Percentiles rank a stretch among this genome's conserved stretches.
phyloP scores from a whole-genome alignment of 2,797 vertebrate species.

The Threskiornis aethiopicus region DNA sequence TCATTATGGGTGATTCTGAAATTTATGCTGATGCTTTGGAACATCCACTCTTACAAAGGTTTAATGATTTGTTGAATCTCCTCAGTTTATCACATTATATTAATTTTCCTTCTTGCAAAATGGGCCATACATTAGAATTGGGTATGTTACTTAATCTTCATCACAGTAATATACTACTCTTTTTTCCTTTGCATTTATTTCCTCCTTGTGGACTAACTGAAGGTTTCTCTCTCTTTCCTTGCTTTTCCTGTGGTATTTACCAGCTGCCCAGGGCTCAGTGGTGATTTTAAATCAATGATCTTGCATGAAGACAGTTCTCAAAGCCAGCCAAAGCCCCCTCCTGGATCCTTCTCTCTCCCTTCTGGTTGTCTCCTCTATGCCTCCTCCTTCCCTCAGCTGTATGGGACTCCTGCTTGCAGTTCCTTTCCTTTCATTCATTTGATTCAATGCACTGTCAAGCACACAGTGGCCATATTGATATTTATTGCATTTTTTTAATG shows the following conservation, averaged over 20 bases:
- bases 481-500: background rate
- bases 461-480: background rate
- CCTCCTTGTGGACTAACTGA: background rate
- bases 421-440: background rate
- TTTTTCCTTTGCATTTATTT: background rate
- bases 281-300: background rate
- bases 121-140: background rate
- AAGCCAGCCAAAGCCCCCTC: background rate
- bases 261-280: background rate
- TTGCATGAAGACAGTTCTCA: background rate
- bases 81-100: conserved; percentile 30
- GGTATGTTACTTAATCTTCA: conserved; percentile 42
- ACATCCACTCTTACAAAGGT: background rate
- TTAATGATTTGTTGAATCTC: conserved; percentile 44
- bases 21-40: conserved; percentile 19
- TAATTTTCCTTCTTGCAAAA: conserved; percentile 31
- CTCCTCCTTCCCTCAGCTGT: background rate
- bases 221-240: background rate
- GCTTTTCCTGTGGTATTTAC: background rate
- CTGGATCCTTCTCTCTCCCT: background rate
- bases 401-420: background rate
- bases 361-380: background rate
- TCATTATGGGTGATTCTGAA: conserved; percentile 9
- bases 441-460: background rate
- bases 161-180: background rate